Evolutionary conservation across 2,888 invertebrate species (phyloP).

Genomic region (Apomyelois bistriatella): DNA sequence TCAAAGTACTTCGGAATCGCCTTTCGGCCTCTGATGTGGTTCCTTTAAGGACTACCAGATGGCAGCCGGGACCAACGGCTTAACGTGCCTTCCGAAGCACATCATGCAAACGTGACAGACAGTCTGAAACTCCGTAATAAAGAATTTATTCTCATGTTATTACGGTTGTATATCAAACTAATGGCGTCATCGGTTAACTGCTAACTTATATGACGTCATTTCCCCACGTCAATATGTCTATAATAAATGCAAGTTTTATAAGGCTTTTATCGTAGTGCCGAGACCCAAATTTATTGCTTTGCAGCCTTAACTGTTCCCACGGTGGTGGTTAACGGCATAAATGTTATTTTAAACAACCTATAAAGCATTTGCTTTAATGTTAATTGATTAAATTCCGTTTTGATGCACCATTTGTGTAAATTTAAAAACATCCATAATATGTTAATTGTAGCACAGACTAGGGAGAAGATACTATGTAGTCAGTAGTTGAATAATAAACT

Average conservation of each 20-base stretch:
- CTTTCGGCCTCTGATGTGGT: too few species aligned
- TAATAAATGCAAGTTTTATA: conserved; percentile 65
- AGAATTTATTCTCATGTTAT: too few species aligned
- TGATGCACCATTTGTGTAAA: not conserved
- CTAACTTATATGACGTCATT: conserved; percentile 43
- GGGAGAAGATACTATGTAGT: too few species aligned
- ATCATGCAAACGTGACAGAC: too few species aligned
- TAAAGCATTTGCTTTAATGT: conserved; percentile 49
- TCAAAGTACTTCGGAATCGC: too few species aligned
- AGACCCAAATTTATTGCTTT: conserved; percentile 50
- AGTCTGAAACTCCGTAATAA: too few species aligned
- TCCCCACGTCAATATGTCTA: conserved; percentile 39
- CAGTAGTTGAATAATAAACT: too few species aligned
- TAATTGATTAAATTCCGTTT: conserved; percentile 40
- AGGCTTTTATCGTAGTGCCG: conserved; percentile 50
- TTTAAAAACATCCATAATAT: too few species aligned
- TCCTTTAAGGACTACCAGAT: too few species aligned
- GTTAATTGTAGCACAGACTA: too few species aligned
- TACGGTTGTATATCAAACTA: conserved; percentile 50
- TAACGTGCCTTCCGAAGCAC: too few species aligned
- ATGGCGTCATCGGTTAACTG: conserved; percentile 41
- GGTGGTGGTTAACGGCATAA: conserved; percentile 40
- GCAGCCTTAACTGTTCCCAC: conserved; percentile 55
- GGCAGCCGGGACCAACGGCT: too few species aligned
- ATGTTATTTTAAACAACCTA: conserved; percentile 43